Evolutionary conservation across 2,113 vertebrate species (phyloP), one percentile per base, ranked within the genome.

Genomic region (Tyrannus savana): DNA sequence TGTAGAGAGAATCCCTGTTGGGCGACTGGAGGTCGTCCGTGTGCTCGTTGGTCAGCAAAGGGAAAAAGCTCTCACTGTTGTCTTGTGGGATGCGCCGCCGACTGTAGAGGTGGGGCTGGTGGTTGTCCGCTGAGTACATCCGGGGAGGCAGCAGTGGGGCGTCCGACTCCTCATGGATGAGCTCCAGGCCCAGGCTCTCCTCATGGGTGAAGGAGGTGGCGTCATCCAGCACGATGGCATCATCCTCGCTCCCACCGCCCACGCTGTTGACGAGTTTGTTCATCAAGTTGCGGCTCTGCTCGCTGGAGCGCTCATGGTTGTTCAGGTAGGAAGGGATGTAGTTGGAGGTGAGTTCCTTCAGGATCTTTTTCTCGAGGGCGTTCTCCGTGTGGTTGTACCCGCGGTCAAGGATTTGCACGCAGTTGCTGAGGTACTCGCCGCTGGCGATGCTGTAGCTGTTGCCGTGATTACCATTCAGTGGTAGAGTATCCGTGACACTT

Each of bases 401-500:
- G 52, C 99, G 98, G 98, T 99, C 99, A 89, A 99, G 99, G 93
- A 99, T 99, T 98, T 99, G 99, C 98, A 99, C 99, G 86, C 99
- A 99, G 98, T 99, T 99, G 97, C 99, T 99, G 98, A 99, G 98
- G 98, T 99, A 99, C 96, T 99, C 99, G 24, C 99, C 98, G 73
- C 99, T 98, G 98, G 99, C 99, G 82, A 99, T 98, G 98, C 99
- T 99, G 98, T 99, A 99, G 98, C 98, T 99, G 98, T 99, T 99
- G 98, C 99, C 99, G 93, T 99, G 99, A 99, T 99, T 99, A 99
- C 99, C 99, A 99, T 99, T 99, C 99, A 99, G 99, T 99, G 99
- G 99, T 99, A 99, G 99, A 99, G 99, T 99, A 99, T 99, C 99
- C 99, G 99, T 99, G 99, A 99, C 99, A 99, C 99, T 99, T 99